These are phyloP conservation scores for Hyposmocoma kahamanoa DNA, from an alignment of 1,140 invertebrate species.

Conservation along the genomic window DNA sequence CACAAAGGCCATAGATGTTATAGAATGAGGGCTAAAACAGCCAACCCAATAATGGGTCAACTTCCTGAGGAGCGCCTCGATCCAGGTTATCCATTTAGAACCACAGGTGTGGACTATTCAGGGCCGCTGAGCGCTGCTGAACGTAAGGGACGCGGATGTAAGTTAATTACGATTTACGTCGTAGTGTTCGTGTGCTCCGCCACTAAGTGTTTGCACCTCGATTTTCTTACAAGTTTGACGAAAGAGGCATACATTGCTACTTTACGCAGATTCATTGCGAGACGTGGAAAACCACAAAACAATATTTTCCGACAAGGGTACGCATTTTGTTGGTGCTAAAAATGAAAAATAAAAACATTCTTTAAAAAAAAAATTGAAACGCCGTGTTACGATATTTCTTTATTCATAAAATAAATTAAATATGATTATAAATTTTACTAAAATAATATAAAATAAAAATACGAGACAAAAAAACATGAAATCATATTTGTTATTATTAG, in stretches of 20 bases:
- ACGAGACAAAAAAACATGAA: too few relatives aligned
- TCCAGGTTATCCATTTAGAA: too few relatives aligned
- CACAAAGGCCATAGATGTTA: background rate
- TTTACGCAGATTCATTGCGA: constrained; percentile 29
- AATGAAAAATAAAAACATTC: too few relatives aligned
- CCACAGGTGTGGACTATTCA: too few relatives aligned
- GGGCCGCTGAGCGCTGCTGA: constrained; percentile 24
- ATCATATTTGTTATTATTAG: too few relatives aligned
- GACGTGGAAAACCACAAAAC: constrained; percentile 17
- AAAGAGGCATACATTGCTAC: constrained; percentile 30
- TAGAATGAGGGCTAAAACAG: background rate
- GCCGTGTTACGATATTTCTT: too few relatives aligned
- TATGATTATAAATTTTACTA: too few relatives aligned
- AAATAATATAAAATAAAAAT: too few relatives aligned
- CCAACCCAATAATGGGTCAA: background rate
- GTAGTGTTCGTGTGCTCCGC: constrained; percentile 46
- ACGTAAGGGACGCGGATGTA: constrained; percentile 15
- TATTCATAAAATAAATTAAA: too few relatives aligned
- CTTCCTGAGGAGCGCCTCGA: too few relatives aligned
- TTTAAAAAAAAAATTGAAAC: too few relatives aligned
- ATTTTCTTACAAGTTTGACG: constrained; percentile 40
- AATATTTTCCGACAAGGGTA: constrained; percentile 35
- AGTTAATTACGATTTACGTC: constrained; percentile 37
- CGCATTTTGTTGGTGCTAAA: constrained; percentile 16
- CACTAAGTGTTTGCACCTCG: constrained; percentile 52